These are phyloP conservation scores for Stichopus horrens DNA, from an alignment of 53 echinoderm and acorn worm genomes.

Conservation along the genomic window DNA sequence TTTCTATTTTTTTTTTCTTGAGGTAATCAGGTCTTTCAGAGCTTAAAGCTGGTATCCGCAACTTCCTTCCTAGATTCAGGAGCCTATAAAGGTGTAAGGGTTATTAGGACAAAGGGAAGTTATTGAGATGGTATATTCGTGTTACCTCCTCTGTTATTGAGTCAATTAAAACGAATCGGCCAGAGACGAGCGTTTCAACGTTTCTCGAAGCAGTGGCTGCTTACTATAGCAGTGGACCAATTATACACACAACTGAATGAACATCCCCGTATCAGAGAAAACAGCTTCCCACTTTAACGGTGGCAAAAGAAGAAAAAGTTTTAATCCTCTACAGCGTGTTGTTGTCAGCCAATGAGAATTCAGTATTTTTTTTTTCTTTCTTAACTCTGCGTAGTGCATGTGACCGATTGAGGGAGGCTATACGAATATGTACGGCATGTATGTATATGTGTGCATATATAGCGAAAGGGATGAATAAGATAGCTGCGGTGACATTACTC, in stretches of 20 bases:
- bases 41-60: conserved; percentile 17
- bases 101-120: conserved; percentile 54
- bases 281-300: background rate
- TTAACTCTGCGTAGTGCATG: background rate
- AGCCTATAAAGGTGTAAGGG: conserved; percentile 48
- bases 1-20: background rate
- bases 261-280: background rate
- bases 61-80: conserved; percentile 42
- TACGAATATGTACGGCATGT: background rate
- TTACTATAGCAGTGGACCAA: background rate
- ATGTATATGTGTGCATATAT: background rate
- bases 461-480: background rate
- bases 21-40: conserved; percentile 22
- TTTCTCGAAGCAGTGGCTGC: background rate
- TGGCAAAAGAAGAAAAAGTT: background rate
- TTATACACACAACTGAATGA: background rate
- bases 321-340: background rate
- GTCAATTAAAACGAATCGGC: conserved; percentile 35
- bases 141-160: conserved; percentile 39
- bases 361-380: background rate
- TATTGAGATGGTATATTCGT: conserved; percentile 27
- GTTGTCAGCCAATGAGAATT: background rate
- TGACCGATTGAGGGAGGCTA: background rate
- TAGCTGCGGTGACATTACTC: background rate
- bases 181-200: background rate